phyloP scores from a whole-genome alignment of 2,888 invertebrate genomes.

The Lepidocyrtinus sp. region DNA sequence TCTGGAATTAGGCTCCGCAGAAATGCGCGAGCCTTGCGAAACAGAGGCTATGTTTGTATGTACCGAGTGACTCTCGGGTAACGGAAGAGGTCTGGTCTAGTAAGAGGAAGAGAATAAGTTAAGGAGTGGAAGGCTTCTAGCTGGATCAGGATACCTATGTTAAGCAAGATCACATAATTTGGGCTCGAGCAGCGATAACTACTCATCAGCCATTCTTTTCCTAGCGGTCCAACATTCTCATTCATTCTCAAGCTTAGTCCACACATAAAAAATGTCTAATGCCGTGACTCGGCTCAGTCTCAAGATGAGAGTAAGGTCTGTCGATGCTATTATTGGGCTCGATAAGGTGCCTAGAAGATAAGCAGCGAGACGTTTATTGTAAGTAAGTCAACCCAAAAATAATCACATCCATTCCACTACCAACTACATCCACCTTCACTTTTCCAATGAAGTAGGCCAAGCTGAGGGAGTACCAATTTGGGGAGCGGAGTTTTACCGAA shows the following conservation, averaged over 20 bases:
- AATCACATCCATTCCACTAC: slow-evolving; percentile 26
- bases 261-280: background rate
- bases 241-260: background rate
- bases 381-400: slow-evolving; percentile 36
- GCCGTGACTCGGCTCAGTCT: slow-evolving; percentile 51
- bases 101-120: background rate
- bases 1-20: too few relatives aligned
- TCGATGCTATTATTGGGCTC: slow-evolving; percentile 11
- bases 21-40: too few relatives aligned
- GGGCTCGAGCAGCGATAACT: too few relatives aligned
- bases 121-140: background rate
- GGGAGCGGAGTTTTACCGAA: too few relatives aligned
- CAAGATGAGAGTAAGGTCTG: background rate
- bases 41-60: too few relatives aligned
- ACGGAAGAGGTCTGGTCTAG: slow-evolving; percentile 58
- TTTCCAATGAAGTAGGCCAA: background rate
- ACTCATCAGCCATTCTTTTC: slow-evolving; percentile 16
- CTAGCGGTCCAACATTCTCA: background rate
- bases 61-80: slow-evolving; percentile 66
- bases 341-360: slow-evolving; percentile 16
- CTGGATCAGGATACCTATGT: slow-evolving; percentile 14
- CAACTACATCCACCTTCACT: slow-evolving; percentile 27
- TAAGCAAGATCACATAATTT: background rate
- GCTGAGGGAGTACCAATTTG: background rate
- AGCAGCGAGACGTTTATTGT: slow-evolving; percentile 12